A percentile compares a stretch with the other conserved stretches of the same genome.
Evolutionary conservation across 2,888 invertebrate genomes (phyloP).

Genomic region (Coecobrya sp.): DNA sequence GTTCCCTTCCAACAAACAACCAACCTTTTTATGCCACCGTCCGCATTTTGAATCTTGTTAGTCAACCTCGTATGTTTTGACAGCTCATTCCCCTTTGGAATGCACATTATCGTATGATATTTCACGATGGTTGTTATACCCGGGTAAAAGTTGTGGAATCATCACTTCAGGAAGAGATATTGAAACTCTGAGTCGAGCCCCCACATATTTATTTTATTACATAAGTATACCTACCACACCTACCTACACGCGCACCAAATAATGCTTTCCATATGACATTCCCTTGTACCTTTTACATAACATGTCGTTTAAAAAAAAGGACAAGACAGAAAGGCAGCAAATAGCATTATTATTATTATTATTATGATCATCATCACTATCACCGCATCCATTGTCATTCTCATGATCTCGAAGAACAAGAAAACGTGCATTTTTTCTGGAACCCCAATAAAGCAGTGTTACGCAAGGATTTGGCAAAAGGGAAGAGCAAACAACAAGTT

Average conservation of each 20-base stretch:
- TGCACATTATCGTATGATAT: neutral
- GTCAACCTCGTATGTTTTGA: neutral
- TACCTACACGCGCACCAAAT: neutral
- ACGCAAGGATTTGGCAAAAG: neutral
- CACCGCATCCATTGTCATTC: conserved; percentile 17
- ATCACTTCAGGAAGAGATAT: neutral
- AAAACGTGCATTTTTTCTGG: conserved; percentile 53
- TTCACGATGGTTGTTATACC: no score
- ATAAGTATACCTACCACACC: neutral
- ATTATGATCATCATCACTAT: conserved; percentile 38
- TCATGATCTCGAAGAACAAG: conserved; percentile 27
- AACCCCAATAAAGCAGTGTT: conserved; percentile 21
- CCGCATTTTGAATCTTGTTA: neutral
- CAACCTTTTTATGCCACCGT: neutral
- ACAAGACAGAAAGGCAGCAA: neutral
- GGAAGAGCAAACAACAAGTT: neutral
- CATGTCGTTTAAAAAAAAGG: neutral
- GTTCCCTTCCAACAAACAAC: conserved; percentile 47
- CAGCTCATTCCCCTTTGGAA: neutral
- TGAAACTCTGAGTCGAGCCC: neutral
- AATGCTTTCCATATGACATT: neutral
- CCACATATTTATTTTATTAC: neutral
- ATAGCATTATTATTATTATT: conserved; percentile 49
- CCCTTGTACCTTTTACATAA: neutral
- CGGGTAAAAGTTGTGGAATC: no score